Conservation (phyloP, 23 tunicate genomes). For the Botrylloides violaceus region DNA sequence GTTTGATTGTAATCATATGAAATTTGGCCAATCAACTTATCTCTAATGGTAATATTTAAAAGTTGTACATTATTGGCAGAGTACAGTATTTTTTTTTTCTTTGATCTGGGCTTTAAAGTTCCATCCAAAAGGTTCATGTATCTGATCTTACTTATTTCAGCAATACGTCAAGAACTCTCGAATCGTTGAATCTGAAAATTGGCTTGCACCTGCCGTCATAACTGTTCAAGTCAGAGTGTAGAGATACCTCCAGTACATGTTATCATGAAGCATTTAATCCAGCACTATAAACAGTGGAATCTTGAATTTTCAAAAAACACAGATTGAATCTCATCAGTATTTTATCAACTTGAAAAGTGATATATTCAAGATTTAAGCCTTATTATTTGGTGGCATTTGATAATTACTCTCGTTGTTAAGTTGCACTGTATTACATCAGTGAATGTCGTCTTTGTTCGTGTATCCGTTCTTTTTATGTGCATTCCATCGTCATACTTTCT, state of each 20-base stretch:
- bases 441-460: neutral
- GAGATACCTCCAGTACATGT: neutral
- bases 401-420: neutral
- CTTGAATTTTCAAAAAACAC: neutral
- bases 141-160: constrained; percentile 2
- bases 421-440: neutral
- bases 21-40: too few relatives aligned
- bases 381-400: neutral
- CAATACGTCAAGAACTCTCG: constrained; percentile 25
- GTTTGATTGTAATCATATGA: too few relatives aligned
- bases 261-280: neutral
- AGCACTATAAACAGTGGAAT: constrained; percentile 1
- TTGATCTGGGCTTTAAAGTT: too few relatives aligned
- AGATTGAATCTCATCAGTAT: neutral
- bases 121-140: too few relatives aligned
- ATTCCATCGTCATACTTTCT: neutral
- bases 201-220: neutral
- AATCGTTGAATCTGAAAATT: constrained; percentile 1
- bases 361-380: neutral
- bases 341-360: neutral
- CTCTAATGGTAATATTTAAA: too few relatives aligned
- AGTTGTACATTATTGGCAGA: too few relatives aligned
- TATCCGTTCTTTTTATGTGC: neutral
- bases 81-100: too few relatives aligned
- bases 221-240: neutral